Percentiles rank a stretch among this genome's conserved stretches.
Conservation (phyloP, 2,888 invertebrate genomes). For the Netelia inedita region DNA sequence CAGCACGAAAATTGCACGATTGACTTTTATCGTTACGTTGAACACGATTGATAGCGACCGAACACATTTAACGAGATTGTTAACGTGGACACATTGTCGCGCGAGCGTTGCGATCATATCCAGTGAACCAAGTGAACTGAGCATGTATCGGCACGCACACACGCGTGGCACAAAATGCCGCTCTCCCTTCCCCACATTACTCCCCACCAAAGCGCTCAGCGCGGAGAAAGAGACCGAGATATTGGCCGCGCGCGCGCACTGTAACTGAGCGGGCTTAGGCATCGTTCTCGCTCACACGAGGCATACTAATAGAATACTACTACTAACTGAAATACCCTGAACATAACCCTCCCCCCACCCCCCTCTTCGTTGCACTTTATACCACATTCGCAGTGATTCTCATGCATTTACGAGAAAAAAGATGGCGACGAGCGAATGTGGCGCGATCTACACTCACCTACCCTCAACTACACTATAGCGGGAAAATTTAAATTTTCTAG, state of each 20-base stretch:
- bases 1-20: conserved; percentile 34
- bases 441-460: not conserved
- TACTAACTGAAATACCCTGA: not conserved
- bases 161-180: conserved; percentile 43
- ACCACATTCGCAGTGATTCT: conserved; percentile 7
- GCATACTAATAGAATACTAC: conserved; percentile 35
- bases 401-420: not conserved
- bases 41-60: not conserved
- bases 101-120: conserved; percentile 67
- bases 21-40: conserved; percentile 28
- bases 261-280: conserved; percentile 13
- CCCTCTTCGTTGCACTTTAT: conserved; percentile 18
- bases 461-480: not conserved
- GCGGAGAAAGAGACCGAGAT: conserved; percentile 10
- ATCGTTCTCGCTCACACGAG: conserved; percentile 20
- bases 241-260: conserved; percentile 13
- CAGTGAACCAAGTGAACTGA: conserved; percentile 73
- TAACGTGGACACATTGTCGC: conserved; percentile 75
- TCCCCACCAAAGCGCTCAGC: conserved; percentile 5
- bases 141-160: conserved; percentile 68
- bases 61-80: conserved; percentile 70
- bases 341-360: not conserved
- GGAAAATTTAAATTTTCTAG: not conserved
- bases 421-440: conserved; percentile 1
- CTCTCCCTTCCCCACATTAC: not conserved